Percentiles rank a stretch among this genome's conserved stretches.
Evolutionary conservation across 2,888 invertebrate genomes (phyloP).

Genomic region (Cephus pygmeus): DNA sequence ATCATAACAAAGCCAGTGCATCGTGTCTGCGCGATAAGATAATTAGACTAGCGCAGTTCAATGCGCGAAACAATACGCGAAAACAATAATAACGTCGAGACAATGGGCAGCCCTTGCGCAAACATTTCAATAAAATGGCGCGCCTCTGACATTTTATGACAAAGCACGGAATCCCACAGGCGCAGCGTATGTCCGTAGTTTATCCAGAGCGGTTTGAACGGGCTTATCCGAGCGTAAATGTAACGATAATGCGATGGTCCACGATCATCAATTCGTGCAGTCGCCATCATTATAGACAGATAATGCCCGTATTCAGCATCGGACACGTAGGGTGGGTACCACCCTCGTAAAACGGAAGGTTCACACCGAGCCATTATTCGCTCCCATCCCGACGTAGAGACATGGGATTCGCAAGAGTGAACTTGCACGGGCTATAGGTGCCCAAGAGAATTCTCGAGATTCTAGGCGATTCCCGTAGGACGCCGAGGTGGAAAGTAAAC

Average conservation of each 20-base stretch:
- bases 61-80: background rate
- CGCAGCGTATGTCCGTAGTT: conserved; percentile 37
- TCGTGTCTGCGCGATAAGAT: background rate
- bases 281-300: conserved; percentile 51
- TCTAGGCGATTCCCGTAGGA: background rate
- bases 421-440: background rate
- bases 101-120: background rate
- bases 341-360: conserved; percentile 39
- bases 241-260: conserved; percentile 60
- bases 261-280: conserved; percentile 56
- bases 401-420: conserved; percentile 27
- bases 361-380: conserved; percentile 41
- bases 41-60: background rate
- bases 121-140: conserved; percentile 4
- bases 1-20: background rate
- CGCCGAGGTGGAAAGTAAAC: background rate
- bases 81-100: background rate
- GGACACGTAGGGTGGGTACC: conserved; percentile 40
- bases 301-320: conserved; percentile 45
- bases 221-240: conserved; percentile 61
- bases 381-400: conserved; percentile 27
- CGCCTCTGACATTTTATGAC: conserved; percentile 5
- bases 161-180: background rate
- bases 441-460: background rate
- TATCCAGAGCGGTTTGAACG: conserved; percentile 58